Percentiles rank a stretch among this genome's conserved stretches.
Conservation (phyloP, 2,888 invertebrate genomes). For the Myopa tessellatipennis region DNA sequence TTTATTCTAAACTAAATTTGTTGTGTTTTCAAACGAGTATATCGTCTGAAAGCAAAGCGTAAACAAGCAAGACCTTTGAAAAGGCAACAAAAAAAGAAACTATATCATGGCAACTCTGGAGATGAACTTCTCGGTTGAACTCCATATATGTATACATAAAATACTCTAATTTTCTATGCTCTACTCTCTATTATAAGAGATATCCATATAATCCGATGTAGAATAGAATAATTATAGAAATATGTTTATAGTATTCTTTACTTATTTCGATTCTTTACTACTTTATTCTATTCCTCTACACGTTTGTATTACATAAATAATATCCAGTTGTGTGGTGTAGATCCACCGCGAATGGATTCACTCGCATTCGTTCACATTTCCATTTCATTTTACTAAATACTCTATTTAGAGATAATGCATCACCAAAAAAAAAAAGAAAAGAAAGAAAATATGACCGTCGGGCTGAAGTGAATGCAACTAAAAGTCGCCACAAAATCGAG, state of each 20-base stretch:
- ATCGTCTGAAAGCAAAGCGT: neutral
- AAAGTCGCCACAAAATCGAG: slow-evolving; percentile 7
- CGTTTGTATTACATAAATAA: neutral
- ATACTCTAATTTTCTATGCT: no score
- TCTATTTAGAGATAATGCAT: slow-evolving; percentile 26
- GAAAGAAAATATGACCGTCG: neutral
- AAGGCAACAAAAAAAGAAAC: neutral
- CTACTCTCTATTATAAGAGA: no score
- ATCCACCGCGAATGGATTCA: neutral
- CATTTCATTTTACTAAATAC: slow-evolving; percentile 31
- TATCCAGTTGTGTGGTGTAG: neutral
- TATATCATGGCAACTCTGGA: neutral
- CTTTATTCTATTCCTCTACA: no score
- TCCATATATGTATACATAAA: neutral
- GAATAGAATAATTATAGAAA: no score
- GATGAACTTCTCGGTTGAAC: neutral
- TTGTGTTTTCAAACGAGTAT: neutral
- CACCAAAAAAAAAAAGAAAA: neutral
- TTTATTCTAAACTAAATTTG: slow-evolving; percentile 20
- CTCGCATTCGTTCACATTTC: neutral
- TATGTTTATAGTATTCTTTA: no score
- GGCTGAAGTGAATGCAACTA: slow-evolving; percentile 18
- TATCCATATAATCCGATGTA: no score
- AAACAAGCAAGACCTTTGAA: neutral
- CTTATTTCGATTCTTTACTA: no score